These are phyloP conservation scores for Falco concolor DNA, from an alignment of 2,797 vertebrate species.

Conservation along the genomic window DNA sequence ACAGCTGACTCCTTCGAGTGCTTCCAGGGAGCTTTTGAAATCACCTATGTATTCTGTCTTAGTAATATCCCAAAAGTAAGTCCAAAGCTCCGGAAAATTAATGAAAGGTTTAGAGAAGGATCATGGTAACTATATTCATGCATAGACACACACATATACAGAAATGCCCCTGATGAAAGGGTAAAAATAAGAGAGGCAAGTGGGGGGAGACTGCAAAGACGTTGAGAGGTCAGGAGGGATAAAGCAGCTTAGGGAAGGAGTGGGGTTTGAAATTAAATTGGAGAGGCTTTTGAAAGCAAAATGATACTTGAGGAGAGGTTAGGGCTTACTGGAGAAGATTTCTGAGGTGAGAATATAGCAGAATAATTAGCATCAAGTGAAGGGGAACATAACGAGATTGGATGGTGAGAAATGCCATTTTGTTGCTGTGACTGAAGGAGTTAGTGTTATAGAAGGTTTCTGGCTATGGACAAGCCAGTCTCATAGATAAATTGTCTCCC, in stretches of 20 bases:
- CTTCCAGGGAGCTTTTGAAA: not conserved
- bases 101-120: not conserved
- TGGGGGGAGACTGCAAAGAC: not conserved
- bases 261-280: not conserved
- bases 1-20: not conserved
- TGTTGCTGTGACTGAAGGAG: not conserved
- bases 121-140: not conserved
- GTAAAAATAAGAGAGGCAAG: not conserved
- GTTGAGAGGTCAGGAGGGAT: not conserved
- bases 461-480: not conserved
- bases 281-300: not conserved
- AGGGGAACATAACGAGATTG: conserved; percentile 11
- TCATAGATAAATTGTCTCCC: not conserved
- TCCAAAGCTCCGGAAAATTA: not conserved
- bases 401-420: conserved; percentile 17
- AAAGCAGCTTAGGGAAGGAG: not conserved
- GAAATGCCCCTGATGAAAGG: not conserved
- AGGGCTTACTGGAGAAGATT: not conserved
- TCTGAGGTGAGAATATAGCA: not conserved
- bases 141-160: not conserved
- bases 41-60: not conserved
- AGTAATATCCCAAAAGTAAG: not conserved
- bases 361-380: conserved; percentile 46
- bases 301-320: not conserved
- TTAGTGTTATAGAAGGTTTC: not conserved